Conservation (phyloP, 2,113 vertebrate genomes). For the Cettia cetti region DNA sequence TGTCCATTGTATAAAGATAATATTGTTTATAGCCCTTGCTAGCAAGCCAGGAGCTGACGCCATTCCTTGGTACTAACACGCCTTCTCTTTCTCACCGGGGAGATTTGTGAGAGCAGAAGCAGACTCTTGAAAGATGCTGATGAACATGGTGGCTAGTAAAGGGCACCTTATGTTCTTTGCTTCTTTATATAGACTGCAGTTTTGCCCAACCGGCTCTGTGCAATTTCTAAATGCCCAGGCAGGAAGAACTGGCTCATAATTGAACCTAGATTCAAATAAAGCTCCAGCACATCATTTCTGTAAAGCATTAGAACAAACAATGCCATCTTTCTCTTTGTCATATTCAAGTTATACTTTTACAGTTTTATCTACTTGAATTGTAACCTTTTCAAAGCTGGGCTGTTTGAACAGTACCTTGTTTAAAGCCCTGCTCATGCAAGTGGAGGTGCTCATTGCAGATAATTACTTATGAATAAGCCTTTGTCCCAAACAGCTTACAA, state of each 20-base stretch:
- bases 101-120: background rate
- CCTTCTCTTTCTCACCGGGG: background rate
- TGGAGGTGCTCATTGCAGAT: slow-evolving; percentile 21
- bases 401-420: background rate
- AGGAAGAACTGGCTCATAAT: background rate
- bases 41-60: background rate
- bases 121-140: background rate
- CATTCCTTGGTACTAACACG: background rate
- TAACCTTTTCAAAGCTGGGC: background rate
- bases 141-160: slow-evolving; percentile 18
- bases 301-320: background rate
- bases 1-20: background rate
- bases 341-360: background rate
- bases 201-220: background rate
- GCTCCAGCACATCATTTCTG: background rate
- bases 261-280: background rate
- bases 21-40: background rate
- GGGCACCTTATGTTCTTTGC: slow-evolving; percentile 18
- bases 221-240: background rate
- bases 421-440: background rate
- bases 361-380: background rate
- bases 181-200: slow-evolving; percentile 15
- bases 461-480: slow-evolving; percentile 49
- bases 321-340: background rate
- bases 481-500: slow-evolving; percentile 19